Percentiles rank a stretch among this genome's conserved stretches.
Conservation (phyloP, 1,140 invertebrate genomes). For the Pararge aegeria region DNA sequence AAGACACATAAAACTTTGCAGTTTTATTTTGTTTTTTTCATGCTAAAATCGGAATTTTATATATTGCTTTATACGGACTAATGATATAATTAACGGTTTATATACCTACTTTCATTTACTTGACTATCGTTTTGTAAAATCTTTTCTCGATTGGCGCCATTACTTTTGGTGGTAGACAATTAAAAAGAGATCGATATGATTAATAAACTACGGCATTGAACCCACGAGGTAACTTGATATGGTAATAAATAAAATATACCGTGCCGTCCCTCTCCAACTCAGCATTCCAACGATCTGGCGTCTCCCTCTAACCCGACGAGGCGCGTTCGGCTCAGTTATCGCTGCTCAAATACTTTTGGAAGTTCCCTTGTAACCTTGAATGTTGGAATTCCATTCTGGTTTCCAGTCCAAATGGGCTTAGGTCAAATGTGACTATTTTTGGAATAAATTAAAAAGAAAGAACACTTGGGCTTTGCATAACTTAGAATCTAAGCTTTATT, state of each 20-base stretch:
- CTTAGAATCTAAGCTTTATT: neutral
- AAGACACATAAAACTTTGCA: no score
- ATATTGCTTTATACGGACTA: no score
- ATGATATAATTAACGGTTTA: no score
- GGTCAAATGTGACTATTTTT: slow-evolving; percentile 19
- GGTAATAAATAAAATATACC: slow-evolving; percentile 72
- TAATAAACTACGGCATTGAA: slow-evolving; percentile 27
- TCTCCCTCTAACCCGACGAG: slow-evolving; percentile 41
- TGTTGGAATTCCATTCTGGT: slow-evolving; percentile 55
- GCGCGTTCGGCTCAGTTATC: slow-evolving; percentile 59
- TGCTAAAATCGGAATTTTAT: no score
- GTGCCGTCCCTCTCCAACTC: slow-evolving; percentile 34
- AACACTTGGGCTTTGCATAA: neutral
- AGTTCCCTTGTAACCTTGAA: slow-evolving; percentile 72
- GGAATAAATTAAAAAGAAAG: neutral
- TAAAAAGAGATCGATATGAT: no score
- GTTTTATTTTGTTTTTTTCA: no score
- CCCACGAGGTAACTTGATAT: slow-evolving; percentile 64
- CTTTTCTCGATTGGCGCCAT: no score
- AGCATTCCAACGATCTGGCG: slow-evolving; percentile 23
- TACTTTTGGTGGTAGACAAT: no score
- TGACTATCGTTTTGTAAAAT: no score
- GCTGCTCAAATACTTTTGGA: slow-evolving; percentile 71
- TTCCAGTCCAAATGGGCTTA: slow-evolving; percentile 20
- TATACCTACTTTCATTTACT: no score